These are phyloP conservation scores for Thymelicus sylvestris DNA, from an alignment of 2,888 invertebrate species.

Conservation along the genomic window DNA sequence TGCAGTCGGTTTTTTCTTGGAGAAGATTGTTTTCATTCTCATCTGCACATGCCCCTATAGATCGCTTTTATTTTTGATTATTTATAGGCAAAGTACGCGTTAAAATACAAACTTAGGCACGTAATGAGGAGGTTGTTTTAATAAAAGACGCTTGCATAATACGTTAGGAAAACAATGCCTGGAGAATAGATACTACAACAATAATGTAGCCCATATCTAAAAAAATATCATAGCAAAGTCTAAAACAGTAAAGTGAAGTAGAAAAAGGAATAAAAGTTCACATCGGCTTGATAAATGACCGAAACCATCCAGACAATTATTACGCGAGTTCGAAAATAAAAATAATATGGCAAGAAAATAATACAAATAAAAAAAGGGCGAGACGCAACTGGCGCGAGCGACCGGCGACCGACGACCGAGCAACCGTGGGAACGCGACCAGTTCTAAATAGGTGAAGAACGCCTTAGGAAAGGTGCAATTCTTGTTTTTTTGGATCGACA, in stretches of 20 bases:
- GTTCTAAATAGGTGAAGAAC: slow-evolving; percentile 77
- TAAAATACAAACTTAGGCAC: slow-evolving; percentile 58
- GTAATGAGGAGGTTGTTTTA: slow-evolving; percentile 55
- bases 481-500: slow-evolving; percentile 64
- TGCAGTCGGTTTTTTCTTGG: slow-evolving; percentile 9
- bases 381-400: slow-evolving; percentile 82
- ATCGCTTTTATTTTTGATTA: slow-evolving; percentile 71
- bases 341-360: slow-evolving; percentile 61
- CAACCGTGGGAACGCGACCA: slow-evolving; percentile 83
- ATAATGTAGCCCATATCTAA: not conserved
- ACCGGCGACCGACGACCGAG: slow-evolving; percentile 61
- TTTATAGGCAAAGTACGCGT: slow-evolving; percentile 64
- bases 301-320: slow-evolving; percentile 32
- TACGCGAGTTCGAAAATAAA: slow-evolving; percentile 29
- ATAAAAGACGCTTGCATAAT: slow-evolving; percentile 35
- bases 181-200: not conserved
- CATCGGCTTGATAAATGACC: slow-evolving; percentile 31
- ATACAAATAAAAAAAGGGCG: slow-evolving; percentile 67
- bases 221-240: not conserved
- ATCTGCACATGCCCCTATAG: slow-evolving; percentile 68
- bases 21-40: slow-evolving; percentile 33
- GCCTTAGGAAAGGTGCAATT: slow-evolving; percentile 84
- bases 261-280: slow-evolving; percentile 34
- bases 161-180: not conserved
- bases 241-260: not conserved